Evolutionary conservation across 2,113 vertebrate species (phyloP).

Genomic region (Labrus mixtus): DNA sequence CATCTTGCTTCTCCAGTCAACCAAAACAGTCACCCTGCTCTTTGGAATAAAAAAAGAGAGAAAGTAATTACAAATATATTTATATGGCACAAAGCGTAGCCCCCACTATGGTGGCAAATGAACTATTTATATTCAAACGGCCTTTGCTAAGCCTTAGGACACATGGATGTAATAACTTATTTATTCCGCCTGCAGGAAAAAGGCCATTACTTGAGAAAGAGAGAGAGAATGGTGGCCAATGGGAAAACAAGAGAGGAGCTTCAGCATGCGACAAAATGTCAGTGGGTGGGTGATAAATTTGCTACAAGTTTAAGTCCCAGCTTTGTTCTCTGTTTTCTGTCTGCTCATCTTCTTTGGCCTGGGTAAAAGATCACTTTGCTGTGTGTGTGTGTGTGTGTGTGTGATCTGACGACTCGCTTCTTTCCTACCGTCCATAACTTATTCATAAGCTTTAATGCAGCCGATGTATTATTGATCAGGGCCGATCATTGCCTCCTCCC

Average conservation of each 20-base stretch:
- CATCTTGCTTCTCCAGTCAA: constrained; percentile 63
- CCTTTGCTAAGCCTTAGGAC: constrained; percentile 68
- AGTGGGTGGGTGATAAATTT: constrained; percentile 60
- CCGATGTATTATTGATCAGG: constrained; percentile 82
- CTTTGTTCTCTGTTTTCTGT: constrained; percentile 56
- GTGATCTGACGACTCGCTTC: constrained; percentile 23
- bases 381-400: constrained; percentile 22
- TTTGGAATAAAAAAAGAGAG: constrained; percentile 9
- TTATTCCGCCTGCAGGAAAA: constrained; percentile 63
- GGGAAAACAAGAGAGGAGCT: constrained; percentile 41
- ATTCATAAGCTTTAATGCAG: constrained; percentile 81
- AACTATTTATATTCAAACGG: constrained; percentile 77
- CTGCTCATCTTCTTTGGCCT: constrained; percentile 53
- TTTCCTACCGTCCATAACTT: constrained; percentile 72
- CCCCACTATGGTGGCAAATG: constrained; percentile 54
- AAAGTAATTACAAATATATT: constrained; percentile 67
- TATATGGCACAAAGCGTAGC: constrained; percentile 48
- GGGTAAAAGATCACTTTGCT: constrained; percentile 57
- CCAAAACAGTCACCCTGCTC: constrained; percentile 56
- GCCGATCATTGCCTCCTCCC: constrained; percentile 70
- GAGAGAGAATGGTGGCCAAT: constrained; percentile 6
- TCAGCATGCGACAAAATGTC: constrained; percentile 62
- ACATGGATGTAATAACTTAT: constrained; percentile 75
- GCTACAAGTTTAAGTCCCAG: constrained; percentile 49
- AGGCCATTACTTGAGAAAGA: constrained; percentile 49